phyloP scores from a whole-genome alignment of 2,888 invertebrate genomes.

The Atethmia centrago region DNA sequence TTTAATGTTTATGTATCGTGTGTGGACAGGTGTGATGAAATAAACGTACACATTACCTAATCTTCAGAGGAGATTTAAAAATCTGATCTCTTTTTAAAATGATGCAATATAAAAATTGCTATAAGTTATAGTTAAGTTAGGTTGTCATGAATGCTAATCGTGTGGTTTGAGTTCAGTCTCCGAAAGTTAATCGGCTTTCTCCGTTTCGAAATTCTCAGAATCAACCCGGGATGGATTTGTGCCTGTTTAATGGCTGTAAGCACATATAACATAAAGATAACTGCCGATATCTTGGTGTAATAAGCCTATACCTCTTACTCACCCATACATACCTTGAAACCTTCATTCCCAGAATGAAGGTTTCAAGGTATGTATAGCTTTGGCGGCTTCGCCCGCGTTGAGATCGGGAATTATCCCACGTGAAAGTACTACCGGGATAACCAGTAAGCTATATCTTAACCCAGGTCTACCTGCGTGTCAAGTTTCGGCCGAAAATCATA shows the following conservation, averaged over 20 bases:
- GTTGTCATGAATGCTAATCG: neutral
- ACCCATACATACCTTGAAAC: too few relatives aligned
- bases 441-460: too few relatives aligned
- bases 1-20: slow-evolving; percentile 7
- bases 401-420: too few relatives aligned
- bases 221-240: neutral
- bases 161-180: neutral
- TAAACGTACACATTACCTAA: neutral
- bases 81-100: neutral
- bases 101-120: neutral
- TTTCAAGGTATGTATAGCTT: neutral
- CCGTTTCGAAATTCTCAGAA: neutral
- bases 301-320: too few relatives aligned
- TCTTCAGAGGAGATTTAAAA: neutral
- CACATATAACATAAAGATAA: neutral
- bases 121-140: neutral
- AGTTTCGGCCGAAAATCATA: too few relatives aligned
- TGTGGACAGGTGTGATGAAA: neutral
- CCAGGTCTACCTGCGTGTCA: too few relatives aligned
- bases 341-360: neutral
- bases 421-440: too few relatives aligned
- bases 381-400: neutral
- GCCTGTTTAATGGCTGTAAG: neutral
- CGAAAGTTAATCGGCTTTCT: neutral
- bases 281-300: neutral